Evolutionary conservation across 2,888 invertebrate genomes (phyloP).

Genomic region (Drosophila vallismaia): DNA sequence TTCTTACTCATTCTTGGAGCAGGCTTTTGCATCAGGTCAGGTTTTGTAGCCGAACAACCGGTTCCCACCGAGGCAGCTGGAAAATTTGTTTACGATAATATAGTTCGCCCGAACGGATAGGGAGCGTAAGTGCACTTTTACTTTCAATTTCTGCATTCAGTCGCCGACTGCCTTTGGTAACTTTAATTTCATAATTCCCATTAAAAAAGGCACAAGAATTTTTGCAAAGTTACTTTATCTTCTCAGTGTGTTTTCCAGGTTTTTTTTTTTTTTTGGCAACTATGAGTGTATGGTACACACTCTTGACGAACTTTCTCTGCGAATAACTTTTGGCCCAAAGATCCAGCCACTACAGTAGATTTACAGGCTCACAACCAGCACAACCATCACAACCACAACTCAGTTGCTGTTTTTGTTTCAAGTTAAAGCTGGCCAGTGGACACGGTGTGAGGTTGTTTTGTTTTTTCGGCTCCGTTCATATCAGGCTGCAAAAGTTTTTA

Average conservation of each 20-base stretch:
- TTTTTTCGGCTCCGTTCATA: slow-evolving; percentile 26
- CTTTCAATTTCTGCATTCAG: slow-evolving; percentile 44
- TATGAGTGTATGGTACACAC: slow-evolving; percentile 44
- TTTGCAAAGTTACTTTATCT: slow-evolving; percentile 8
- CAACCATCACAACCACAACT: slow-evolving; percentile 32
- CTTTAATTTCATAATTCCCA: slow-evolving; percentile 41
- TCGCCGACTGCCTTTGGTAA: slow-evolving; percentile 22
- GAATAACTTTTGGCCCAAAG: slow-evolving; percentile 56
- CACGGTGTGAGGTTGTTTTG: slow-evolving; percentile 39
- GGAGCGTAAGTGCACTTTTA: slow-evolving; percentile 61
- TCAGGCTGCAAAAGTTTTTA: slow-evolving; percentile 53
- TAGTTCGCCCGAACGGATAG: slow-evolving; percentile 1
- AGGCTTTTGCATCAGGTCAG: slow-evolving; percentile 51
- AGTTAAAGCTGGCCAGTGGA: slow-evolving; percentile 27
- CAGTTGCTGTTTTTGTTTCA: slow-evolving; percentile 39
- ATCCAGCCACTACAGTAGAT: slow-evolving; percentile 39
- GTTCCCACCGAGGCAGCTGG: slow-evolving; percentile 59
- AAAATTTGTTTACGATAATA: slow-evolving; percentile 65
- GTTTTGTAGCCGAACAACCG: slow-evolving; percentile 52
- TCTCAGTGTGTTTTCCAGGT: slow-evolving; percentile 1
- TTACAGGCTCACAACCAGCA: slow-evolving; percentile 37
- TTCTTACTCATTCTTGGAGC: slow-evolving; percentile 44
- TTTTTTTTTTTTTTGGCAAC: slow-evolving; percentile 57
- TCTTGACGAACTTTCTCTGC: slow-evolving; percentile 69
- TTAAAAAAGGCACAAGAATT: slow-evolving; percentile 26